Evolutionary conservation across 2,113 vertebrate species (phyloP).

Genomic region (Oryzias celebensis): DNA sequence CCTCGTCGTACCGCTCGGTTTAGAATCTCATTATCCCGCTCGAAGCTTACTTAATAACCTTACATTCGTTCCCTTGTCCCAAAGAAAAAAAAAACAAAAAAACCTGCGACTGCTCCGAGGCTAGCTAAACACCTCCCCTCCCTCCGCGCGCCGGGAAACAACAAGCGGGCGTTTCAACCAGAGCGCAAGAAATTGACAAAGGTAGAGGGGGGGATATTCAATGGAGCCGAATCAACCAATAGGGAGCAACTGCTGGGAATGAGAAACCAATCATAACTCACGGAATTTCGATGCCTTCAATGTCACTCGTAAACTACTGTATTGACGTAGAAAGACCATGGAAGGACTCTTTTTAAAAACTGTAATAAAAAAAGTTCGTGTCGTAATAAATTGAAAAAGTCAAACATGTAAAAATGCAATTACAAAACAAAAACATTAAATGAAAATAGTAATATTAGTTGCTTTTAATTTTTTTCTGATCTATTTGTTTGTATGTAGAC

Average conservation of each 20-base stretch:
- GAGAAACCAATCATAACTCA: slow-evolving; percentile 59
- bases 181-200: slow-evolving; percentile 79
- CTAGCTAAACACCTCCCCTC: slow-evolving; percentile 28
- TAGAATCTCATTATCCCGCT: no score
- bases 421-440: no score
- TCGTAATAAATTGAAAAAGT: no score
- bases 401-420: no score
- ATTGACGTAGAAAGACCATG: neutral
- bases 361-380: neutral
- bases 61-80: no score
- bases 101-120: neutral
- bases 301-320: neutral
- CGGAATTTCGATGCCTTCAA: slow-evolving; percentile 30
- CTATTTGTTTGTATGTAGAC: no score
- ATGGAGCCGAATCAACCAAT: slow-evolving; percentile 72
- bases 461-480: no score
- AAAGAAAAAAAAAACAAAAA: neutral
- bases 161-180: slow-evolving; percentile 65
- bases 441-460: no score
- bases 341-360: neutral
- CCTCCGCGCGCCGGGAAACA: slow-evolving; percentile 48
- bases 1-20: slow-evolving; percentile 9
- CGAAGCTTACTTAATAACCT: no score
- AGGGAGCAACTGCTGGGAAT: neutral
- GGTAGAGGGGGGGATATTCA: slow-evolving; percentile 77